These are phyloP conservation scores for Bhutanitis thaidina DNA, from an alignment of 2,888 invertebrate species.

Conservation along the genomic window DNA sequence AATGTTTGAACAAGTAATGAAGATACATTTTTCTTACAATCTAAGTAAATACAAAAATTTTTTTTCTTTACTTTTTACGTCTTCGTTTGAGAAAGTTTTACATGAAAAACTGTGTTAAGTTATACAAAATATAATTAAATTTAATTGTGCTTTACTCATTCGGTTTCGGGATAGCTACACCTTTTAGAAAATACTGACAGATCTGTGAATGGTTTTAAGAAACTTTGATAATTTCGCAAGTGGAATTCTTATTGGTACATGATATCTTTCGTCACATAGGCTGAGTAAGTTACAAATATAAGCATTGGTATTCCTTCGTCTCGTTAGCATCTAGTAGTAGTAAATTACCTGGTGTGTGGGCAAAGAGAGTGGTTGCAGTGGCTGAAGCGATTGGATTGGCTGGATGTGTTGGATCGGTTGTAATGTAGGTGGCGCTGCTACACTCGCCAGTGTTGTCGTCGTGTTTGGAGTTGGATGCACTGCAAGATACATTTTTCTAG, in stretches of 20 bases:
- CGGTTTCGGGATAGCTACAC: background rate
- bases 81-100: too few relatives aligned
- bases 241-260: background rate
- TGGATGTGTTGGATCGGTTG: constrained; percentile 25
- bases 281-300: constrained; percentile 1
- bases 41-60: too few relatives aligned
- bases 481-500: constrained; percentile 91
- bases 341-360: constrained; percentile 77
- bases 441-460: constrained; percentile 55
- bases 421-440: constrained; percentile 37
- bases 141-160: too few relatives aligned
- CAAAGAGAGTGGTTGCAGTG: constrained; percentile 58
- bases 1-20: too few relatives aligned
- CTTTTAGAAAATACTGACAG: background rate
- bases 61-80: too few relatives aligned
- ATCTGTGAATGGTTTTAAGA: too few relatives aligned
- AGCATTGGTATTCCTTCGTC: background rate
- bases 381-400: constrained; percentile 37
- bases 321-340: constrained; percentile 50
- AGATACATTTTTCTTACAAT: too few relatives aligned
- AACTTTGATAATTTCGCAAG: too few relatives aligned
- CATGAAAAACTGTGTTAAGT: too few relatives aligned
- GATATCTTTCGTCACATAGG: background rate
- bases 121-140: too few relatives aligned
- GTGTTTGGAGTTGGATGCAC: constrained; percentile 85